Percentiles rank a stretch among this genome's conserved stretches.
These are phyloP conservation scores for Glossophaga mutica DNA, from an alignment of 2,797 vertebrate species.

Conservation along the genomic window DNA sequence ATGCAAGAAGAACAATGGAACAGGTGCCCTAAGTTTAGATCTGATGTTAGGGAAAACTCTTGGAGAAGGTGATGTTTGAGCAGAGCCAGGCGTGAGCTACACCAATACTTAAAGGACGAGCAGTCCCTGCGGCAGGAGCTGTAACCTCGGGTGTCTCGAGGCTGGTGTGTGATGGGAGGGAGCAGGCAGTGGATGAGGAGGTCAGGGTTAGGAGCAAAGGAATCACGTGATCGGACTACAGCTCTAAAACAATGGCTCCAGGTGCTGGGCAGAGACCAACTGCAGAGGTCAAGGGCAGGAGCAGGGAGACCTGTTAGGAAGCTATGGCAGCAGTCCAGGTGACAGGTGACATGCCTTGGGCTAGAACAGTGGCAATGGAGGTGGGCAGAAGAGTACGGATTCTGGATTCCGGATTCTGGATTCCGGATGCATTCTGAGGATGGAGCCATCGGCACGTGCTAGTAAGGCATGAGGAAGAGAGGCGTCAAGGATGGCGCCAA, in stretches of 20 bases:
- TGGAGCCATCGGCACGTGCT: neutral
- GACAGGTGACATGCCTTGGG: neutral
- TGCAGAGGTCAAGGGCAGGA: neutral
- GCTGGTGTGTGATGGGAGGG: neutral
- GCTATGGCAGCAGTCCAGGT: neutral
- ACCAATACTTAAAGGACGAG: neutral
- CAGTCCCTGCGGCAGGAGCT: accelerated
- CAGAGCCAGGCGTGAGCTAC: neutral
- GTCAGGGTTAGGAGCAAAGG: neutral
- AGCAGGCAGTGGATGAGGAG: neutral
- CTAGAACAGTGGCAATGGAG: neutral
- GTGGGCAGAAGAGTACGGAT: neutral
- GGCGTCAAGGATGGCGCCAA: neutral
- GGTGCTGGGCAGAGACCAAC: neutral
- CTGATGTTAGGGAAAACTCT: neutral
- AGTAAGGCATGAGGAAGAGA: neutral
- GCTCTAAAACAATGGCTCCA: neutral
- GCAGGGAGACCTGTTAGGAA: neutral
- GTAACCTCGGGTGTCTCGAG: neutral
- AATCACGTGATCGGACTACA: neutral
- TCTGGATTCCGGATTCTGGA: accelerated
- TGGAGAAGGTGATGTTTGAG: neutral
- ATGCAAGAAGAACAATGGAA: neutral
- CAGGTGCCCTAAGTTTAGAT: neutral
- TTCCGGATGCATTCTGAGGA: neutral